Evolutionary conservation across 2,113 vertebrate genomes (phyloP).

Genomic region (Ciconia maguari): DNA sequence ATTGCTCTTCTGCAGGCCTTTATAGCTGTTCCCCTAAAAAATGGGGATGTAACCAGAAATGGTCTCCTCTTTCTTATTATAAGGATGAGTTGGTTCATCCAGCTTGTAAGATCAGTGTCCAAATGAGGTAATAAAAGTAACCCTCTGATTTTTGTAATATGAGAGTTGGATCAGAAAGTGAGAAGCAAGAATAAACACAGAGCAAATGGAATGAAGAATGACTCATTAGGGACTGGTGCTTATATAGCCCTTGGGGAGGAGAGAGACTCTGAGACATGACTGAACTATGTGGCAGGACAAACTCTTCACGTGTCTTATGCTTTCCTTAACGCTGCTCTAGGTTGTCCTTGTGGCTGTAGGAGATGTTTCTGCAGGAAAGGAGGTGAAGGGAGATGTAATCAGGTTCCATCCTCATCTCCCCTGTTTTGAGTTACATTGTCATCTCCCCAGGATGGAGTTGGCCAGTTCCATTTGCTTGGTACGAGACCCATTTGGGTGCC

Average conservation of each 20-base stretch:
- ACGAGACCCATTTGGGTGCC: neutral
- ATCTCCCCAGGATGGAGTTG: neutral
- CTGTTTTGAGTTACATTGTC: neutral
- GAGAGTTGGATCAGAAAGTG: slow-evolving; percentile 1
- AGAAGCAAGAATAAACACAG: neutral
- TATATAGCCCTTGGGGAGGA: neutral
- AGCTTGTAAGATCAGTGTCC: neutral
- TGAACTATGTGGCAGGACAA: neutral
- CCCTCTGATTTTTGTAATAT: neutral
- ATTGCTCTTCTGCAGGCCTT: neutral
- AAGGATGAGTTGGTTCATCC: neutral
- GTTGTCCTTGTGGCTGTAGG: neutral
- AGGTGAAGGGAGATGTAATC: neutral
- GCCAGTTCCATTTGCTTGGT: neutral
- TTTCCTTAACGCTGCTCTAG: neutral
- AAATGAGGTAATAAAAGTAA: slow-evolving; percentile 48
- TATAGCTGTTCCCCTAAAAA: neutral
- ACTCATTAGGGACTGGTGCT: neutral
- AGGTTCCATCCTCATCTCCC: neutral
- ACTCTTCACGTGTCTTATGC: fast-evolving
- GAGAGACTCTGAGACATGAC: neutral
- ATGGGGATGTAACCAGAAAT: neutral
- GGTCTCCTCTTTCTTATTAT: neutral
- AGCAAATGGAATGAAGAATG: slow-evolving; percentile 12
- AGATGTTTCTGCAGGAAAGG: neutral